Evolutionary conservation across 1,140 invertebrate genomes (phyloP).

Genomic region (Heliothis virescens): DNA sequence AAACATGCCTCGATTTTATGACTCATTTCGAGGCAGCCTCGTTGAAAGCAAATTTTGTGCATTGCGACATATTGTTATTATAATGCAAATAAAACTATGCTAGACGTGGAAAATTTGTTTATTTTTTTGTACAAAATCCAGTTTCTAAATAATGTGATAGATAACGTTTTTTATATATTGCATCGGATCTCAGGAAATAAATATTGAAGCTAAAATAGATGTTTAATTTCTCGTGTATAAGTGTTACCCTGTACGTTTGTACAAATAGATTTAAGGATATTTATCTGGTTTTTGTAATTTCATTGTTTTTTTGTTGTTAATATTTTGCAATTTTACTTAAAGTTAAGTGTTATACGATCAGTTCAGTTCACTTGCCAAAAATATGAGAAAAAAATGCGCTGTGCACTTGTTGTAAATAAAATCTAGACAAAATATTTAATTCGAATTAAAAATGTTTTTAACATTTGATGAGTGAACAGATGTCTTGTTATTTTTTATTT

Average conservation of each 20-base stretch:
- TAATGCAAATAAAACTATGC: constrained; percentile 45
- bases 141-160: constrained; percentile 32
- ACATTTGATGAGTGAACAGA: background rate
- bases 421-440: background rate
- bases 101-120: constrained; percentile 15
- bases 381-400: too few species aligned
- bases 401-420: too few species aligned
- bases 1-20: too few species aligned
- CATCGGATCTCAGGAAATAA: constrained; percentile 43
- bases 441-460: background rate
- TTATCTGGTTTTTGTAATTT: constrained; percentile 2
- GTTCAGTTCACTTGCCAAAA: too few species aligned
- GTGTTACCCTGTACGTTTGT: constrained; percentile 33
- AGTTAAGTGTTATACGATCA: too few species aligned
- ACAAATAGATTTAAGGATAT: constrained; percentile 22
- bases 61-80: constrained; percentile 28
- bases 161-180: constrained; percentile 16
- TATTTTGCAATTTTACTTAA: background rate
- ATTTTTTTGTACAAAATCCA: constrained; percentile 39
- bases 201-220: constrained; percentile 22
- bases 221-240: constrained; percentile 34
- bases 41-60: constrained; percentile 15
- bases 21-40: constrained; percentile 9
- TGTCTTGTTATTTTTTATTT: constrained; percentile 33
- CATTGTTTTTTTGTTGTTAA: background rate